A percentile compares a stretch with the other conserved stretches of the same genome.
Evolutionary conservation across 2,888 invertebrate species (phyloP).

Genomic region (Cephus pulcher): DNA sequence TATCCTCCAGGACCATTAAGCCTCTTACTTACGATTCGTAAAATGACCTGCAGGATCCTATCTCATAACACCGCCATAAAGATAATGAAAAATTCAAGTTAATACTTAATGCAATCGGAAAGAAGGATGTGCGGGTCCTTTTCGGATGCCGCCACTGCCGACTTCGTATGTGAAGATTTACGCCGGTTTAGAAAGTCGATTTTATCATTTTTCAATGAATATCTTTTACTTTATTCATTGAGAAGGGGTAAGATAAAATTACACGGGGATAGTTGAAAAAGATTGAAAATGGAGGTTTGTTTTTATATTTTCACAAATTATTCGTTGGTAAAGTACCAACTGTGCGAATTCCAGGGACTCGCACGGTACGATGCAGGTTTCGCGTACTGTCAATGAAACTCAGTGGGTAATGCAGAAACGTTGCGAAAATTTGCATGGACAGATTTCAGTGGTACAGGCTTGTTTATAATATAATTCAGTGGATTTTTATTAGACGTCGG

Average conservation of each 20-base stretch:
- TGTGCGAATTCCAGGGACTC: conserved; percentile 29
- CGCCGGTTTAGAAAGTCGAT: neutral
- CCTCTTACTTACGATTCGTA: neutral
- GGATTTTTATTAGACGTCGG: neutral
- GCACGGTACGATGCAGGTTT: conserved; percentile 34
- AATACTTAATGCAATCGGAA: neutral
- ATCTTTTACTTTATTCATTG: neutral
- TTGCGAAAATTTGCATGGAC: neutral
- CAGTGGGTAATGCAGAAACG: conserved; percentile 45
- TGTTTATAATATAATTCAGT: neutral
- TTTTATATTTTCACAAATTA: neutral
- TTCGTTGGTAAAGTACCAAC: conserved; percentile 36
- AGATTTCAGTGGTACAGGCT: neutral
- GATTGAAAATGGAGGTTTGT: neutral
- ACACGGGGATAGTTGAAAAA: neutral
- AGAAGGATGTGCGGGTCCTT: neutral
- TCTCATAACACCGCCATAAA: neutral
- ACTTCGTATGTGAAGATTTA: neutral
- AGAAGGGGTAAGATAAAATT: neutral
- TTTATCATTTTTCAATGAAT: neutral
- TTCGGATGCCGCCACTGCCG: neutral
- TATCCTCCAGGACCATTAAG: neutral
- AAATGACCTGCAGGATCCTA: neutral
- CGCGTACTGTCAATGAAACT: conserved; percentile 17
- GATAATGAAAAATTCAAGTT: neutral